These are phyloP conservation scores for Nerophis ophidion DNA, from an alignment of 2,113 vertebrate species.

Conservation along the genomic window DNA sequence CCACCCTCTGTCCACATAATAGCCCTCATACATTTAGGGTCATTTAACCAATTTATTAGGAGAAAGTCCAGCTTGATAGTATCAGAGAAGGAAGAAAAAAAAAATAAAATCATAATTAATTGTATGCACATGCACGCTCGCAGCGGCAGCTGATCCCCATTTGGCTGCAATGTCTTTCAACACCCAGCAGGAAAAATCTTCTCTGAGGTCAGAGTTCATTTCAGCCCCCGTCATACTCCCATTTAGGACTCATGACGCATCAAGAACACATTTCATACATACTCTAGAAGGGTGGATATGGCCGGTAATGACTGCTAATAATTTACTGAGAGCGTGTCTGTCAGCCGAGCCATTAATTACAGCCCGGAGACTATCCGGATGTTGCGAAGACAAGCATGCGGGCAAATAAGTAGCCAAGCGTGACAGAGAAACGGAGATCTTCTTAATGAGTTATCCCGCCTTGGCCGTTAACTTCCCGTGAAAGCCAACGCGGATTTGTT, in stretches of 20 bases:
- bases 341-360: neutral
- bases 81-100: conserved; percentile 1
- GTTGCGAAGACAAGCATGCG: conserved; percentile 6
- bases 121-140: conserved; percentile 18
- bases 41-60: conserved; percentile 58
- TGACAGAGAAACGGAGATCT: conserved; percentile 23
- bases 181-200: conserved; percentile 38
- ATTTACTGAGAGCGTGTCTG: conserved; percentile 7
- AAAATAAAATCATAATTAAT: conserved; percentile 1
- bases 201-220: conserved; percentile 49
- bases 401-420: conserved; percentile 20
- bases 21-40: conserved; percentile 82
- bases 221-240: conserved; percentile 36
- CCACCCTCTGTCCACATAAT: conserved; percentile 76
- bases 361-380: conserved; percentile 1
- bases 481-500: conserved; percentile 55
- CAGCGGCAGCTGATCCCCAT: conserved; percentile 42
- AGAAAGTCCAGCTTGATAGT: conserved; percentile 50
- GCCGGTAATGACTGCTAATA: neutral
- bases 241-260: conserved; percentile 21
- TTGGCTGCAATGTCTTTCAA: conserved; percentile 45
- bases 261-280: conserved; percentile 6
- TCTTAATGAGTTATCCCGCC: conserved; percentile 39
- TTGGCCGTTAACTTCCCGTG: conserved; percentile 48
- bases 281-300: neutral